A percentile compares a stretch with the other conserved stretches of the same genome.
These are phyloP conservation scores for Galeruca laticollis DNA, from an alignment of 2,888 invertebrate species.

Conservation along the genomic window DNA sequence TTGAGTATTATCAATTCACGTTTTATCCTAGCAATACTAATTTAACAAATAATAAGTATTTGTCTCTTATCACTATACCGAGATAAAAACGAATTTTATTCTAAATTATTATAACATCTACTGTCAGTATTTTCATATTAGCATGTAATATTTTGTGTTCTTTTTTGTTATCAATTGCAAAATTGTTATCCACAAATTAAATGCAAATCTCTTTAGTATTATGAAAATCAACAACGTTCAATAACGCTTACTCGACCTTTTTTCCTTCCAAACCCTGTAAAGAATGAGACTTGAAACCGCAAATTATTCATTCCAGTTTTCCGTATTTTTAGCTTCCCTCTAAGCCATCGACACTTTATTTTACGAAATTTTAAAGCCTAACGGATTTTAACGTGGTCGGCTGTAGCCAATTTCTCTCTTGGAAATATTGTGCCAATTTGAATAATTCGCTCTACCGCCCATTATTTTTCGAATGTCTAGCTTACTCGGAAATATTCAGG, in stretches of 20 bases:
- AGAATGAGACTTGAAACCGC: background rate
- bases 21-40: too few relatives aligned
- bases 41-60: too few relatives aligned
- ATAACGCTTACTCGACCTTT: background rate
- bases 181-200: too few relatives aligned
- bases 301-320: conserved; percentile 9
- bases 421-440: conserved; percentile 22
- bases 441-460: conserved; percentile 16
- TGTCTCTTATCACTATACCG: too few relatives aligned
- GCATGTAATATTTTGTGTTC: too few relatives aligned
- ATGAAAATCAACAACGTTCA: background rate
- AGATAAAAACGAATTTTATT: too few relatives aligned
- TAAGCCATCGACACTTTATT: background rate
- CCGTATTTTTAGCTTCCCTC: background rate
- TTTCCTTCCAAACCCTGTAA: background rate
- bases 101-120: too few relatives aligned
- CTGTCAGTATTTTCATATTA: too few relatives aligned
- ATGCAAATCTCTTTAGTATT: too few relatives aligned
- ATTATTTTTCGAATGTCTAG: conserved; percentile 9
- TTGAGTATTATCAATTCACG: too few relatives aligned
- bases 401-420: conserved; percentile 1
- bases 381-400: background rate
- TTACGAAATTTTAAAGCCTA: conserved; percentile 11
- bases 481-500: background rate
- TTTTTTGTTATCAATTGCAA: too few relatives aligned